These are phyloP conservation scores for Electrona antarctica DNA, from an alignment of 2,113 vertebrate species.

Conservation along the genomic window DNA sequence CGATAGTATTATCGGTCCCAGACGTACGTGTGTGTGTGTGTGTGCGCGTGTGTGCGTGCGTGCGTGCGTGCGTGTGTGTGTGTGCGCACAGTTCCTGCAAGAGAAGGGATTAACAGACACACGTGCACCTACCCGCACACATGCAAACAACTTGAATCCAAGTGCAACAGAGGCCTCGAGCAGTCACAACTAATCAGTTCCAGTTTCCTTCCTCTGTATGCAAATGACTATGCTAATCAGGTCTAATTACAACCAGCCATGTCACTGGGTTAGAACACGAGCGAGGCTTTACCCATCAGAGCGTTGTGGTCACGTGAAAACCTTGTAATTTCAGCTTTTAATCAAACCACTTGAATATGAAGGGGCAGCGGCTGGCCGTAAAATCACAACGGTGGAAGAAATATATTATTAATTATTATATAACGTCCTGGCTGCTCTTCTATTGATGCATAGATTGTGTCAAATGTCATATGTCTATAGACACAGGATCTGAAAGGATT, in stretches of 20 bases:
- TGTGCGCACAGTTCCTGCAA: not conserved
- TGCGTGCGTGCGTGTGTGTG: not conserved
- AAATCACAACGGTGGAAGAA: not conserved
- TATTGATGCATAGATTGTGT: no score
- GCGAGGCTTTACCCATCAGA: not conserved
- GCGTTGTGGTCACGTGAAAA: not conserved
- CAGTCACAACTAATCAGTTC: not conserved
- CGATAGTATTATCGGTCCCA: not conserved
- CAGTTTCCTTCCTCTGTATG: not conserved
- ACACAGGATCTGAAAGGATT: no score
- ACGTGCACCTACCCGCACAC: not conserved
- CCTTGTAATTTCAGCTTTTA: not conserved
- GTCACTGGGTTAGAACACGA: not conserved
- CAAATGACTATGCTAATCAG: constrained; percentile 3
- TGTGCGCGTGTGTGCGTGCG: constrained; percentile 1
- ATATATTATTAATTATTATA: not conserved
- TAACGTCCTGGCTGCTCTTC: no score
- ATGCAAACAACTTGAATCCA: constrained; percentile 5
- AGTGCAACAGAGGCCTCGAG: not conserved
- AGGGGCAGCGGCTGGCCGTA: not conserved
- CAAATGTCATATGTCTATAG: no score
- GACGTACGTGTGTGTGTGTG: constrained; percentile 1
- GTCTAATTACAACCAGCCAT: not conserved
- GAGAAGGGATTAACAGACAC: constrained; percentile 12
- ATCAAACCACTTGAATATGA: not conserved